These are phyloP conservation scores for Alethe diademata DNA, from an alignment of 2,113 vertebrate species.

Conservation along the genomic window DNA sequence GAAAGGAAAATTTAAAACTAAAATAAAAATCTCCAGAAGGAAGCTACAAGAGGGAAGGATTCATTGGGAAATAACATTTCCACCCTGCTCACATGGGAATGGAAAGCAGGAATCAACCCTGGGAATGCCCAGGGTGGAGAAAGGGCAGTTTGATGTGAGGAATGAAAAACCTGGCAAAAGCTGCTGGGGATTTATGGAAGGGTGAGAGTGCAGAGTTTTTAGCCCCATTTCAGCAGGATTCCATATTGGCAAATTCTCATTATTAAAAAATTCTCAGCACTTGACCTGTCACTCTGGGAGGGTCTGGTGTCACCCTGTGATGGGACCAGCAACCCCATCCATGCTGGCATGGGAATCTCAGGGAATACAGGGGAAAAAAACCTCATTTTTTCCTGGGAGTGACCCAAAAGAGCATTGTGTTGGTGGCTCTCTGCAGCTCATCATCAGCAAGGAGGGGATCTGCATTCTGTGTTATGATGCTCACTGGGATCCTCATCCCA, in stretches of 20 bases:
- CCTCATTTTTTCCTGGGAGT: not conserved
- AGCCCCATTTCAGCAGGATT: not conserved
- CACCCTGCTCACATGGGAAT: not conserved
- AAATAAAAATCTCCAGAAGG: not conserved
- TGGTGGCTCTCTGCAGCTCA: not conserved
- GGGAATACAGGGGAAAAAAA: not conserved
- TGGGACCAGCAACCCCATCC: not conserved
- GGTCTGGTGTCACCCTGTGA: not conserved
- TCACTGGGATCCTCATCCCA: not conserved
- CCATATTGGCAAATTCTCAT: not conserved
- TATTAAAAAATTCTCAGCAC: not conserved
- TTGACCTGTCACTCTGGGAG: rapidly evolving
- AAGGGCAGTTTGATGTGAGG: not conserved
- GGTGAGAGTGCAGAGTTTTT: rapidly evolving
- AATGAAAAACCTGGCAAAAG: not conserved
- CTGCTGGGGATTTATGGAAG: not conserved
- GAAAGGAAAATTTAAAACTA: no score
- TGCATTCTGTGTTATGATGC: not conserved
- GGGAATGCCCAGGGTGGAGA: not conserved
- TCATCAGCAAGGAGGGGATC: not conserved
- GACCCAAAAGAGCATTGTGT: rapidly evolving
- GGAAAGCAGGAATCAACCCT: not conserved
- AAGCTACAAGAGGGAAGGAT: not conserved
- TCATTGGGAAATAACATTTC: not conserved
- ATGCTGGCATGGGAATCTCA: not conserved